A percentile compares a stretch with the other conserved stretches of the same genome.
These are phyloP conservation scores for Puma concolor DNA, from an alignment of 2,113 vertebrate genomes.

Conservation along the genomic window DNA sequence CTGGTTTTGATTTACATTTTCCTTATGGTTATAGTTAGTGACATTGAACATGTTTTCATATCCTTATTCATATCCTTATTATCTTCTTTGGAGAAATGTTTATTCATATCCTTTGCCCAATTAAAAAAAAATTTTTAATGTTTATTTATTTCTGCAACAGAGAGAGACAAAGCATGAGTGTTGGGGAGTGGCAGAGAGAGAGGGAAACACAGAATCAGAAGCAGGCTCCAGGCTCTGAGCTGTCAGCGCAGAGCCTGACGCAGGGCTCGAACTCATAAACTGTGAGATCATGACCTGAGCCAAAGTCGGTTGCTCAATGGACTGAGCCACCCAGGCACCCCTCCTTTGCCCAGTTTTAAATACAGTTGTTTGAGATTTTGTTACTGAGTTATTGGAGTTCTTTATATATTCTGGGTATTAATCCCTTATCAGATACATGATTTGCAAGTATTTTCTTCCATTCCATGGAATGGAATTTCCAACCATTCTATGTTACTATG, in stretches of 20 bases:
- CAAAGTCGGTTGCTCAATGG: too few species aligned
- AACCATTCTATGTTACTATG: neutral
- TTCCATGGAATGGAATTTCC: neutral
- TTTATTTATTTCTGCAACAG: too few species aligned
- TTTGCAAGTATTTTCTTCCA: neutral
- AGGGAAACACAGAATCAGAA: too few species aligned
- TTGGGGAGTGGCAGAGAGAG: too few species aligned
- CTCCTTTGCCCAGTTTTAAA: neutral
- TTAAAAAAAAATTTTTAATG: neutral
- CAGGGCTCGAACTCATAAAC: too few species aligned
- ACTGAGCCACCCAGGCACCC: too few species aligned
- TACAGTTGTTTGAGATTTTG: neutral
- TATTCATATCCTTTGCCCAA: neutral
- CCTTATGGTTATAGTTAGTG: neutral
- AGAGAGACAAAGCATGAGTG: too few species aligned
- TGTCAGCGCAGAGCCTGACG: too few species aligned
- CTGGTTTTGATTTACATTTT: conserved; percentile 19
- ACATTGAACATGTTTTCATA: neutral
- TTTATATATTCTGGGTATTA: conserved; percentile 21
- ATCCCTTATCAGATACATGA: neutral
- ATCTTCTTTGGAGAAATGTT: neutral
- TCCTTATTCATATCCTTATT: neutral
- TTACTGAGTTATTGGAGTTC: neutral
- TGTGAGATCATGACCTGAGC: too few species aligned
- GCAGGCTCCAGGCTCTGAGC: too few species aligned